Conservation (phyloP, 2,888 invertebrate genomes). For the Plebejus argus region DNA sequence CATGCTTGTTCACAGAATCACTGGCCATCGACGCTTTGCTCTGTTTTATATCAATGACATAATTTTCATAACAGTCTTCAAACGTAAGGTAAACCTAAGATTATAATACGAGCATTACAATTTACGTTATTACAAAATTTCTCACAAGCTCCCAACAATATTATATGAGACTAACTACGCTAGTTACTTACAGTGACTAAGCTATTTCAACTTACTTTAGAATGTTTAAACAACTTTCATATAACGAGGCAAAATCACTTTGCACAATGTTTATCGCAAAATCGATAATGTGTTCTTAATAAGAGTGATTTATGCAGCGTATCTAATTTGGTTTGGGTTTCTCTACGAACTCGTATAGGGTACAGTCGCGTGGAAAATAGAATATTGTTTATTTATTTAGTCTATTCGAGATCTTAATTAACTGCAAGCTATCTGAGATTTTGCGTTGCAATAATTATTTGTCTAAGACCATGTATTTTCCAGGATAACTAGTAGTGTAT, state of each 20-base stretch:
- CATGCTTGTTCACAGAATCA: too few species aligned
- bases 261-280: constrained; percentile 20
- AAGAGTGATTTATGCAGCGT: constrained; percentile 30
- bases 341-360: constrained; percentile 15
- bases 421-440: background rate
- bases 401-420: background rate
- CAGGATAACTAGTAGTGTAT: too few species aligned
- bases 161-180: background rate
- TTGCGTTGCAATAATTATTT: background rate
- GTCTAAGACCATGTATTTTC: too few species aligned
- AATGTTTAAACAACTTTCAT: constrained; percentile 7
- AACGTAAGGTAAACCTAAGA: background rate
- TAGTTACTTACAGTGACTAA: constrained; percentile 17
- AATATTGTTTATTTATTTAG: background rate
- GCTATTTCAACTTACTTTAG: constrained; percentile 14
- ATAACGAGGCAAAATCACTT: constrained; percentile 20
- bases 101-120: background rate
- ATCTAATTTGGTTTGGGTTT: constrained; percentile 31
- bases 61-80: background rate
- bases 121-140: background rate
- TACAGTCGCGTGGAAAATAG: background rate
- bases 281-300: constrained; percentile 30
- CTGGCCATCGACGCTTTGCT: too few species aligned
- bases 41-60: too few species aligned
- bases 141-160: background rate